phyloP scores from a whole-genome alignment of 2,797 vertebrate genomes.

The Characodon lateralis region DNA sequence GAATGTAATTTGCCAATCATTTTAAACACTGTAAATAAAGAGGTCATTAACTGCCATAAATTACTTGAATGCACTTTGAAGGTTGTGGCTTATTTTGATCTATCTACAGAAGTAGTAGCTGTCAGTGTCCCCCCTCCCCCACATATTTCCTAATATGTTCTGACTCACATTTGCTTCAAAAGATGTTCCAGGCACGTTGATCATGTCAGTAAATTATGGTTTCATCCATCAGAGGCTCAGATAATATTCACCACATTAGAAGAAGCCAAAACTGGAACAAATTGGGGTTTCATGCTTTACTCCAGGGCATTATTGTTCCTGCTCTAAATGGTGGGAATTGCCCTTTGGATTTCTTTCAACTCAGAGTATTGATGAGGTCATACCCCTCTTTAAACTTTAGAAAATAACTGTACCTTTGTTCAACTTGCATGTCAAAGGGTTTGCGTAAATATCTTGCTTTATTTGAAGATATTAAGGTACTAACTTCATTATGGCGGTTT shows the following conservation, averaged over 20 bases:
- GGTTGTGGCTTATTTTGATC: constrained; percentile 4
- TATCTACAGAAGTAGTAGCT: constrained; percentile 2
- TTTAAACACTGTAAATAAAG: not conserved
- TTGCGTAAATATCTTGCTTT: constrained; percentile 8
- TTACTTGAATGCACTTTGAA: not conserved
- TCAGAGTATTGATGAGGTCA: constrained; percentile 23
- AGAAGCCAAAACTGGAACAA: constrained; percentile 60
- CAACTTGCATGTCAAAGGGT: constrained; percentile 3
- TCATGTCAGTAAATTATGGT: constrained; percentile 33
- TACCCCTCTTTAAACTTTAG: constrained; percentile 16
- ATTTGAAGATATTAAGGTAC: constrained; percentile 43
- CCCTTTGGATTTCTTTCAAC: constrained; percentile 32
- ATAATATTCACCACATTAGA: constrained; percentile 34
- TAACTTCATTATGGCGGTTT: constrained; percentile 52
- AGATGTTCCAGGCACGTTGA: constrained; percentile 30
- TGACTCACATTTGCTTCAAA: constrained; percentile 48
- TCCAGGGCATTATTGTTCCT: constrained; percentile 30
- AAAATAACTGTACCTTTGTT: constrained; percentile 8
- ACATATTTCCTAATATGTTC: constrained; percentile 27
- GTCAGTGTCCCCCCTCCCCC: not conserved
- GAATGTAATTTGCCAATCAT: not conserved
- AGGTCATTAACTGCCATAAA: constrained; percentile 3
- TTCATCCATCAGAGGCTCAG: constrained; percentile 27
- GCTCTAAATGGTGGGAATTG: constrained; percentile 52
- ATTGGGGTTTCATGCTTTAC: constrained; percentile 59